Evolutionary conservation across 2,113 vertebrate species (phyloP).

Genomic region (Ibidorhyncha struthersii): DNA sequence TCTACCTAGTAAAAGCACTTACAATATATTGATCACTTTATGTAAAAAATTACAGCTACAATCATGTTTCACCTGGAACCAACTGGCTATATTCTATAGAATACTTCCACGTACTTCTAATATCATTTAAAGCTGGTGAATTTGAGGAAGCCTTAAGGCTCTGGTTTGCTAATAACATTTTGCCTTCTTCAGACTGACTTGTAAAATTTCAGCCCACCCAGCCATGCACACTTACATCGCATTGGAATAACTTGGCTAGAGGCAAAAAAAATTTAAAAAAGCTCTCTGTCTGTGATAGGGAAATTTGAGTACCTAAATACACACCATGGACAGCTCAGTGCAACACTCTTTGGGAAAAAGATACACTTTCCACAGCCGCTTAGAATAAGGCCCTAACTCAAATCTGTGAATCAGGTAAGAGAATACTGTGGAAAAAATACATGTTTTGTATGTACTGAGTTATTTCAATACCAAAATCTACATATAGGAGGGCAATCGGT

Average conservation of each 20-base stretch:
- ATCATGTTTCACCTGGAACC: not conserved
- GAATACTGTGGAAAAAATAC: not conserved
- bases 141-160: not conserved
- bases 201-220: not conserved
- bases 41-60: not conserved
- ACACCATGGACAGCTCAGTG: not conserved
- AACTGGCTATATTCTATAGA: not conserved
- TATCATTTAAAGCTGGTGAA: not conserved
- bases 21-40: not conserved
- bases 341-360: not conserved
- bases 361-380: not conserved
- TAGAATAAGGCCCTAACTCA: not conserved
- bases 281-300: not conserved
- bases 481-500: rapidly evolving
- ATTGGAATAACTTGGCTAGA: not conserved
- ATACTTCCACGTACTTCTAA: not conserved
- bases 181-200: not conserved
- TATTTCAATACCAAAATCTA: not conserved
- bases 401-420: not conserved
- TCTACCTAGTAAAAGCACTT: not conserved
- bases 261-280: not conserved
- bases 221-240: not conserved
- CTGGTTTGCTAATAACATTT: not conserved
- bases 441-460: not conserved
- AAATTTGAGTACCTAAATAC: not conserved